Conservation (phyloP, 2,888 invertebrate genomes). For the Meiosimyza decipiens region DNA sequence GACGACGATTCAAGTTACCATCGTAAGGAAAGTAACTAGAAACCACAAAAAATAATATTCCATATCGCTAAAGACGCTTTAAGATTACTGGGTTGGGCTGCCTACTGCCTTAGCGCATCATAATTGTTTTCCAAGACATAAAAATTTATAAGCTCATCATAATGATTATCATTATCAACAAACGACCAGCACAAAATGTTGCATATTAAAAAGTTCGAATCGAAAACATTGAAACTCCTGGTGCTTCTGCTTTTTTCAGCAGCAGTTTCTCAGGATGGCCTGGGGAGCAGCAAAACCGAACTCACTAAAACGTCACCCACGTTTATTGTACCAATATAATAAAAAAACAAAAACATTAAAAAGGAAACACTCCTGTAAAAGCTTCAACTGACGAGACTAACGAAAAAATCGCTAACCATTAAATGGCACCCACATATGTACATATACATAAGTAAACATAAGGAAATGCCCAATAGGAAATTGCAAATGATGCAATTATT, state of each 20-base stretch:
- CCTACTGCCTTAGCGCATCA: not conserved
- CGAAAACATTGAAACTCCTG: not conserved
- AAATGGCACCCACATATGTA: too few species aligned
- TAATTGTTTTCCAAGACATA: constrained; percentile 27
- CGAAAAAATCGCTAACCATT: too few species aligned
- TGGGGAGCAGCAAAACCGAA: too few species aligned
- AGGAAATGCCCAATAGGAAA: too few species aligned
- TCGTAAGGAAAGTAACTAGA: not conserved
- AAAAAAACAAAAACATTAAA: too few species aligned
- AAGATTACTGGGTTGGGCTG: constrained; percentile 29
- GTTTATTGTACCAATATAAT: too few species aligned
- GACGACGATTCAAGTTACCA: not conserved
- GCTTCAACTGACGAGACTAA: too few species aligned
- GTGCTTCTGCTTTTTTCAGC: not conserved
- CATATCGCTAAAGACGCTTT: not conserved
- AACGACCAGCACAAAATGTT: not conserved
- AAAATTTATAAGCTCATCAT: not conserved
- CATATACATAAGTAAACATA: too few species aligned
- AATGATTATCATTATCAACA: not conserved
- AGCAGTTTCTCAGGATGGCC: constrained; percentile 1
- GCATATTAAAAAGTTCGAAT: too few species aligned
- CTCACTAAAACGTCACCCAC: too few species aligned
- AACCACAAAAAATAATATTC: constrained; percentile 5
- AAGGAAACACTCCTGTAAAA: too few species aligned
- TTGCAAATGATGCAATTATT: too few species aligned